Evolutionary conservation across 1,140 invertebrate genomes (phyloP).

Genomic region (Drosophila tropicalis): DNA sequence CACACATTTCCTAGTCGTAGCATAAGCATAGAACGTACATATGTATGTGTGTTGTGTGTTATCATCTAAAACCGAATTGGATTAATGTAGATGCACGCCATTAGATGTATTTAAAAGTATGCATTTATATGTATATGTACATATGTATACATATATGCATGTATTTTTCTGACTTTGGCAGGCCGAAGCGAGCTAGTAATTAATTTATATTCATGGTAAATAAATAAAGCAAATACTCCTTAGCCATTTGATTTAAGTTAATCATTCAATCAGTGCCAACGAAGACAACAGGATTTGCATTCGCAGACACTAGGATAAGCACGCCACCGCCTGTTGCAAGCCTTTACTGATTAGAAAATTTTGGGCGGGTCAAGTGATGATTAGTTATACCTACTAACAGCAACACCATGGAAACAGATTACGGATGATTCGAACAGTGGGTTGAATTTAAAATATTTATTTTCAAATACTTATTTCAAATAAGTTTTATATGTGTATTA

Average conservation of each 20-base stretch:
- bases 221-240: constrained; percentile 8
- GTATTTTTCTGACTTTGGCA: constrained; percentile 20
- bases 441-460: constrained; percentile 50
- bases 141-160: neutral
- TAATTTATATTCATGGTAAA: constrained; percentile 13
- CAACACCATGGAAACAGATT: neutral
- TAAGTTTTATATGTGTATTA: constrained; percentile 41
- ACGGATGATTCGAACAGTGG: neutral
- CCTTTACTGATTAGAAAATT: too few relatives aligned
- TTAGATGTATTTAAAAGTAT: constrained; percentile 6
- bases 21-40: constrained; percentile 4
- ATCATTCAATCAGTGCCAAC: neutral
- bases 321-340: too few relatives aligned
- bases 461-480: constrained; percentile 50
- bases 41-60: constrained; percentile 13
- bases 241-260: neutral
- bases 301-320: too few relatives aligned
- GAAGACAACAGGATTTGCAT: too few relatives aligned
- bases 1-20: neutral
- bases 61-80: neutral
- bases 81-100: constrained; percentile 4
- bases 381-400: neutral
- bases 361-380: too few relatives aligned
- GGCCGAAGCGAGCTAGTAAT: constrained; percentile 21
- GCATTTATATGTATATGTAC: neutral